Evolutionary conservation across 2,797 vertebrate genomes (phyloP), one percentile per base, ranked within the genome.

Genomic region (Echiichthys vipera): DNA sequence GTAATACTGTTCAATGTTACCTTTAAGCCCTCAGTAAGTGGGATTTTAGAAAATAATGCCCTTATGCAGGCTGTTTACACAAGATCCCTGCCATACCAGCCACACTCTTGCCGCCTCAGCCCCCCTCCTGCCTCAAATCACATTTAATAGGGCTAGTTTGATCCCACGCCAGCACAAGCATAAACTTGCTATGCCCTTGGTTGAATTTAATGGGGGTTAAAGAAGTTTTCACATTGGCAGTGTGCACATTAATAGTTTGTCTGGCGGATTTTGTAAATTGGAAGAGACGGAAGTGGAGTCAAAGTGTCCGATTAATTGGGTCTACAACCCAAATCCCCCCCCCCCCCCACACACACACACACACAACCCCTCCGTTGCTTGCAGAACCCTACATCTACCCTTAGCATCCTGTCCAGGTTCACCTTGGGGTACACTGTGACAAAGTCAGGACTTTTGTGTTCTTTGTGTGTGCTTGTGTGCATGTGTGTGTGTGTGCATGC

Each of bases 181-280:
- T 96, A 96, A 95, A 96, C 95, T 96, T 93, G 93, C 93, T 96
- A 95, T 98, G 97, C 96, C 97, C 96, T 98, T 98, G 96, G 95
- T 96, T 94, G 94, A 96, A 95, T 98, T 98, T 98, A 97, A 96
- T 96, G 95, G 96, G 95, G 96, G 97, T 97, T 88, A 97, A 97
- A 98, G 96, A 98, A 96, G 96, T 97, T 97, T 98, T 97, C 93
- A 88, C 94, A 95, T 96, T 95, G 95, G 94, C 94, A 95, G 92
- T 94, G 94, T 93, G 95, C 91, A 92, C 96, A 97, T 96, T 97
- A 96, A 97, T 97, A 96, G 96, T 97, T 96, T 97, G 96, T 98
- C 95, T 92, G 92, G 93, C 89, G 90, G 96, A 97, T 97, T 98
- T 97, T 95, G 95, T 95, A 96, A 97, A 98, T 97, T 96, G 95